Base-by-base conservation (phyloP, 64 coral and sea anemone genomes). In the Hydrozoanthus tunicans region DNA sequence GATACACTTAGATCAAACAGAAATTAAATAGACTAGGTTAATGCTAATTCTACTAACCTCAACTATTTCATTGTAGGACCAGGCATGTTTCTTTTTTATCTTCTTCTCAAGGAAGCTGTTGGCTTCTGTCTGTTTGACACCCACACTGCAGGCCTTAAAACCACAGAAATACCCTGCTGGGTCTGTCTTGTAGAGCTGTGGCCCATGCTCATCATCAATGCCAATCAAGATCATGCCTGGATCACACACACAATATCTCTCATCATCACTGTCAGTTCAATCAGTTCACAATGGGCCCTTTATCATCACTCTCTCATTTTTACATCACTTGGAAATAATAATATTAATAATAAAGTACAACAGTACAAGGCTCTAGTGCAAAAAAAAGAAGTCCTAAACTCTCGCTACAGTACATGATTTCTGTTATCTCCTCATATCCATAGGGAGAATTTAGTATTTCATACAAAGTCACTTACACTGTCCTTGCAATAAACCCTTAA, bases 51-150 rank as follows among this genome's bases (percentile, higher is more conserved):
- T 12, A 91, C 26, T 59, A 66, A 94, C 96, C 92, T 98, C 93
- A 90, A 98, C 90, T 65, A 94, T 98, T 91, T 98, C 96, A 91
- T 91, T 95, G 55, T 91, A 86, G 62, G 97, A 95, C 91, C 97
- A 95, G 7, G 94, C 94, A 79, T 95, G 97, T 81, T 99, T 99
- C 81, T 99, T 99, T 63, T 99, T 99, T 3, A 99, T 92, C 62
- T 99, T 99, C 94, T 99, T 99, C 66, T 99, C 97, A 58, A 99
- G 90, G 77, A 99, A 99, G 77, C 97, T 99, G 73, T 99, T 99
- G 6, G 97, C 97, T 70, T 99, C 97, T 59, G 97, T 99, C 77
- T 99, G 97, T 59, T 99, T 99, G 32, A 95, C 83, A 10, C 97
- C 97, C 81, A 99, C 93, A 86, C 94, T 93, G 69, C 94, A 95